Evolutionary conservation across 1,140 invertebrate species (phyloP).

Genomic region (Platorchestia sp.): DNA sequence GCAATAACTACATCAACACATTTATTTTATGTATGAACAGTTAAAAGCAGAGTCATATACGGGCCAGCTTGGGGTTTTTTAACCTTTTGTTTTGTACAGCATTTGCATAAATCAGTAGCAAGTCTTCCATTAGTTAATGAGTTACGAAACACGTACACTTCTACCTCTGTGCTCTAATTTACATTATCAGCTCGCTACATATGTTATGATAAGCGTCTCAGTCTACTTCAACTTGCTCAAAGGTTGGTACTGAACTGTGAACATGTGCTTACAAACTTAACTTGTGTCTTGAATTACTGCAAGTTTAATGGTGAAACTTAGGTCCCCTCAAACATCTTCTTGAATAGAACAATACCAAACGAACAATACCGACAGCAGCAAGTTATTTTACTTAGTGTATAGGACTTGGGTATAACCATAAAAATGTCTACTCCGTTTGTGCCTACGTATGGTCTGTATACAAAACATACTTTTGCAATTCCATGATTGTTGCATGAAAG

Average conservation of each 20-base stretch:
- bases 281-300: not conserved
- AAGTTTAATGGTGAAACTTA: not conserved
- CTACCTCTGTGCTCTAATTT: not conserved
- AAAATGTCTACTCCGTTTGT: too few species aligned
- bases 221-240: not conserved
- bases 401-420: not conserved
- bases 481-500: not conserved
- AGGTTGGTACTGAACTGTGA: not conserved
- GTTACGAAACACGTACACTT: not conserved
- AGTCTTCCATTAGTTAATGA: not conserved
- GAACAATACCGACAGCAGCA: not conserved
- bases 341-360: not conserved
- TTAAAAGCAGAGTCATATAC: not conserved
- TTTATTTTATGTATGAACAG: not conserved
- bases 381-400: not conserved
- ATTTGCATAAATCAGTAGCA: not conserved
- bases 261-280: not conserved
- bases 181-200: too few species aligned
- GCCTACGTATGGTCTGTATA: not conserved
- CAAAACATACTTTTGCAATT: not conserved
- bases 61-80: not conserved
- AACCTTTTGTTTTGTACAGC: not conserved
- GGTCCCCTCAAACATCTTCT: not conserved
- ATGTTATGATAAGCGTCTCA: too few species aligned
- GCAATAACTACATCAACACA: not conserved